Evolutionary conservation across 1,140 invertebrate genomes (phyloP).

Genomic region (Augochlora pura): DNA sequence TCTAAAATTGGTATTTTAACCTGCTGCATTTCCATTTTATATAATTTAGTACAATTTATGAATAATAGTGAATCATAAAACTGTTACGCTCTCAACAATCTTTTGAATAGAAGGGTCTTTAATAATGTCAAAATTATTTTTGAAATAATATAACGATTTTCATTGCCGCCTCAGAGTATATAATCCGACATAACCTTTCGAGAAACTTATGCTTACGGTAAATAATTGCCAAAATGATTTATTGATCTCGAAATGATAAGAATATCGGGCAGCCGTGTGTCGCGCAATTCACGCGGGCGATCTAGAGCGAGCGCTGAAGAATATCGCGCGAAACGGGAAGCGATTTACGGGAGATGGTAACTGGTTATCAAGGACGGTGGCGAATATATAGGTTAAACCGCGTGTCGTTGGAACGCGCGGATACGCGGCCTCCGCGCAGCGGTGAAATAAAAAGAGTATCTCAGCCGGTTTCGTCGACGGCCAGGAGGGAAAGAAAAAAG

Average conservation of each 20-base stretch:
- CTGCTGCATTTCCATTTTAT: too few species aligned
- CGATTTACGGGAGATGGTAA: slow-evolving; percentile 40
- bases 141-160: too few species aligned
- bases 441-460: slow-evolving; percentile 57
- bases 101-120: too few species aligned
- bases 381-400: slow-evolving; percentile 34
- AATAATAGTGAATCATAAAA: too few species aligned
- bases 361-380: slow-evolving; percentile 44
- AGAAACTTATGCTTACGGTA: too few species aligned
- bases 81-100: too few species aligned
- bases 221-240: too few species aligned
- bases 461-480: slow-evolving; percentile 15
- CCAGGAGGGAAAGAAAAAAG: slow-evolving; percentile 19
- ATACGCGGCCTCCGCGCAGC: slow-evolving; percentile 5
- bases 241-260: neutral
- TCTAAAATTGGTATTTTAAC: too few species aligned
- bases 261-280: neutral
- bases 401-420: slow-evolving; percentile 24
- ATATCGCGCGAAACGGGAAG: slow-evolving; percentile 40
- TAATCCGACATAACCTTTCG: too few species aligned
- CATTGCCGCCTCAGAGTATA: too few species aligned
- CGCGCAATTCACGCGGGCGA: slow-evolving; percentile 1
- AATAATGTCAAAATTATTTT: too few species aligned
- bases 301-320: neutral
- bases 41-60: too few species aligned